Evolutionary conservation across 2,888 invertebrate species (phyloP), one percentile per base, ranked within the genome.

Genomic region (Sinodicranocentrus sp.): DNA sequence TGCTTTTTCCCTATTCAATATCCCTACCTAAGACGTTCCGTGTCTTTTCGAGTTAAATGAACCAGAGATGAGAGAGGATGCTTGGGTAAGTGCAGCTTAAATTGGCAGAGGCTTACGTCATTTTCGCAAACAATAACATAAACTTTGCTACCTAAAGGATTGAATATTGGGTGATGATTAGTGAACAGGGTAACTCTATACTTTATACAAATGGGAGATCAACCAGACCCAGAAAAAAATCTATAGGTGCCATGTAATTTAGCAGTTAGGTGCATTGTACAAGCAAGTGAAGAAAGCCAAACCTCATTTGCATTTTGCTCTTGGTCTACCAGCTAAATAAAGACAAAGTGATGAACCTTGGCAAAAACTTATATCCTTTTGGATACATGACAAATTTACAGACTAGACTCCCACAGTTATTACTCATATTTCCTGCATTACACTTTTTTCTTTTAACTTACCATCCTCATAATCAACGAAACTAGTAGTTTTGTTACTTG

Each of bases 321-420:
- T 25, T 68, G 61, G 61, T 59, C 68, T 67, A 15, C n/a, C 70
- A 28, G 1, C 77, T 68, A 70, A 77, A 77, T 68, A 77, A 70
- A 70, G 77, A 48, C 68, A 77, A 70, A 77, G 59, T 77, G 68
- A 70, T 77, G 59, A 44, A n/a, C 15, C 67, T 43, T 72, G 17
- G n/a, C 15, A 48, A 17, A 68, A 48, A 68, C 13, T 48, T 68
- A 48, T 48, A 48, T 54, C 52, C 33, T 52, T 54, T 57, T 71
- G 28, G 28, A 33, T 70, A 52, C n/a, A 52, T 52, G 44, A 48
- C 48, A 61, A 61, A 61, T 61, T 61, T 61, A 23, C 23, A 61
- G n/a, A 8, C 17, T 28, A n/a, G 25, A 61, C 33, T 61, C 25
- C 23, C 25, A 1, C 57, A 57, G 23, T 5, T 25, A 21, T 57